phyloP scores from a whole-genome alignment of 2,113 vertebrate species.

The human region DNA sequence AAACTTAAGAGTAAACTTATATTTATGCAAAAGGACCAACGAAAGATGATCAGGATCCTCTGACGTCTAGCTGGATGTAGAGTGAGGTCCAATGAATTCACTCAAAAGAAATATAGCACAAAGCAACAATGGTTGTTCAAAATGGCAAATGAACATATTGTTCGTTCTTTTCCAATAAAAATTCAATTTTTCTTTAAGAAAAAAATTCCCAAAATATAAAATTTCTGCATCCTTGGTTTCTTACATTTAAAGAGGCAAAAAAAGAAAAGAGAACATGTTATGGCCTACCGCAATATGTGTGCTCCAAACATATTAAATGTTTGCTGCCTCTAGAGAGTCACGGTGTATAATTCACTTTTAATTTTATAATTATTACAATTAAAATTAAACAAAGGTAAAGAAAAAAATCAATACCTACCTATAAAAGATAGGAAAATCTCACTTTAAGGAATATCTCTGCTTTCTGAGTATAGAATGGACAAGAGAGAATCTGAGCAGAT shows the following conservation, averaged over 20 bases:
- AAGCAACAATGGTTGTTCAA: neutral
- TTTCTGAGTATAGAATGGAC: neutral
- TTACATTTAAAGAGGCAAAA: neutral
- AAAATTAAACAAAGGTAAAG: neutral
- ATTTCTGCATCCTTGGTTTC: neutral
- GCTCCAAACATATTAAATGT: neutral
- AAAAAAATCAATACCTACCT: neutral
- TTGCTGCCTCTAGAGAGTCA: neutral
- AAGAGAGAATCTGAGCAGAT: neutral
- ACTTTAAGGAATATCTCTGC: neutral
- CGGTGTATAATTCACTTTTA: neutral
- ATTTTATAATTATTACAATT: neutral
- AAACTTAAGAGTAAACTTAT: conserved; percentile 50
- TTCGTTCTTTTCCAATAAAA: neutral
- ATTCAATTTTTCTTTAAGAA: conserved; percentile 22
- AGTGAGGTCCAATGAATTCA: neutral
- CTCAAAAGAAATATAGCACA: neutral
- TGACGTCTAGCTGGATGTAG: neutral
- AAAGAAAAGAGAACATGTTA: neutral
- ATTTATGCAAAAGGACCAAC: conserved; percentile 59
- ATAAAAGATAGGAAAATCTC: neutral
- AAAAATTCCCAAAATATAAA: neutral
- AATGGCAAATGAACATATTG: neutral
- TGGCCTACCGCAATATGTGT: neutral
- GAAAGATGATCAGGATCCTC: neutral